phyloP scores from a whole-genome alignment of 2,888 invertebrate species.

The Eupithecia subfuscata region DNA sequence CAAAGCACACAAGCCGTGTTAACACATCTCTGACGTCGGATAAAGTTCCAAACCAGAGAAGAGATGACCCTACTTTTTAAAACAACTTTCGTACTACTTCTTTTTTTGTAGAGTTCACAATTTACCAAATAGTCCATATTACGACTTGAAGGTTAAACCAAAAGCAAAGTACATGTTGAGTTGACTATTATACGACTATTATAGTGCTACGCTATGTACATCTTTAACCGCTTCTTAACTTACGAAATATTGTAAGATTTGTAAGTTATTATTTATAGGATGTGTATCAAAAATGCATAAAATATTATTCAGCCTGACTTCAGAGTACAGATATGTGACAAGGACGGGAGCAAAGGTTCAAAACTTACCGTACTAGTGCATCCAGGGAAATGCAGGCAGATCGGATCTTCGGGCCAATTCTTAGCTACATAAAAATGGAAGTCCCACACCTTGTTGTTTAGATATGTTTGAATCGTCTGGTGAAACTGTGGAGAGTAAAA shows the following conservation, averaged over 20 bases:
- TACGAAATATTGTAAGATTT: background rate
- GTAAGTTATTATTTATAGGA: background rate
- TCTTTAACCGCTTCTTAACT: background rate
- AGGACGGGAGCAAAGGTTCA: slow-evolving; percentile 4
- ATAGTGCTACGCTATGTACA: no score
- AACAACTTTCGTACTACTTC: no score
- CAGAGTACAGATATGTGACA: slow-evolving; percentile 6
- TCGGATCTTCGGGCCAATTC: slow-evolving; percentile 93
- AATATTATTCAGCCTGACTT: background rate
- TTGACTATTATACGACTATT: no score
- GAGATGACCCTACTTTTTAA: background rate
- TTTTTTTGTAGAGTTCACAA: no score
- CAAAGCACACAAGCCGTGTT: slow-evolving; percentile 17
- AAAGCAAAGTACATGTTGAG: no score
- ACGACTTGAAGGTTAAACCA: no score
- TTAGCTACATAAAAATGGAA: slow-evolving; percentile 96
- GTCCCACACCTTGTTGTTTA: slow-evolving; percentile 94
- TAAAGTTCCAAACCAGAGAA: background rate
- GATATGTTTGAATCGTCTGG: slow-evolving; percentile 94
- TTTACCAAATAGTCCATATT: no score
- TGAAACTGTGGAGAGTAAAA: slow-evolving; percentile 87
- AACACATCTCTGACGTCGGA: background rate
- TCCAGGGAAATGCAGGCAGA: slow-evolving; percentile 94
- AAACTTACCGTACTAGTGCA: slow-evolving; percentile 92
- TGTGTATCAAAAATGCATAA: background rate